Base-by-base conservation (phyloP, 2,888 invertebrate genomes). In the Sesia apiformis region DNA sequence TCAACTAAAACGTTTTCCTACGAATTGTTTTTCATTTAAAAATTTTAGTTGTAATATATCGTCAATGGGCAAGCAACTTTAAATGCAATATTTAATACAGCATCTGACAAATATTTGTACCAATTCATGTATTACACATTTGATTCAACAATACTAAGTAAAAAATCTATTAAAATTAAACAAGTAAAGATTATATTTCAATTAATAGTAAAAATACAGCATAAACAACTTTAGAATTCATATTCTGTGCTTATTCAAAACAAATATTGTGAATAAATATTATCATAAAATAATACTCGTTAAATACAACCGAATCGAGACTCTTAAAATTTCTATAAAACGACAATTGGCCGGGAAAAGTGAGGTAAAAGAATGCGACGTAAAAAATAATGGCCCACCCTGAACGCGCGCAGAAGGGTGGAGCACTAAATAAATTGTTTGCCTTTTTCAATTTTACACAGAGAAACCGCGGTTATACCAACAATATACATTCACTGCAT, bases 321-420 rank as follows among this genome's bases (percentile, higher is more conserved):
- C 57, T 56, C 66, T 67, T 77, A 74, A 79, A 84, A 81, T 82
- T 83, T 82, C 76, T 84, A 81, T 78, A 79, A 83, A 84, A 78
- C 68, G 74, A 78, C 81, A 77, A 77, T 84, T 80, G 79, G 81
- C 73, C 66, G 67, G 66, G 65, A 74, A 80, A 78, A 83, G 82
- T 76, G 76, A 84, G 82, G 81, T 76, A 75, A 81, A 78, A 78
- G 76, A 74, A 79, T 71, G 74, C 69, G 59, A 62, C 76, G 76
- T 84, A 84, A 87, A 86, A 87, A 84, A 82, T 86, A 84, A 87
- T 83, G 76, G 79, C 68, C 70, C 73, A 67, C 80, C 81, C 77
- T 70, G 66, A 66, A 66, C 63, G 67, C 58, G 71, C 65, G 66
- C 66, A 67, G 64, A 72, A 71, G 75, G 80, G 79, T 67, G 73